A percentile compares a stretch with the other conserved stretches of the same genome.
phyloP scores from a whole-genome alignment of 2,888 invertebrate genomes.

The Parnassius mnemosyne region DNA sequence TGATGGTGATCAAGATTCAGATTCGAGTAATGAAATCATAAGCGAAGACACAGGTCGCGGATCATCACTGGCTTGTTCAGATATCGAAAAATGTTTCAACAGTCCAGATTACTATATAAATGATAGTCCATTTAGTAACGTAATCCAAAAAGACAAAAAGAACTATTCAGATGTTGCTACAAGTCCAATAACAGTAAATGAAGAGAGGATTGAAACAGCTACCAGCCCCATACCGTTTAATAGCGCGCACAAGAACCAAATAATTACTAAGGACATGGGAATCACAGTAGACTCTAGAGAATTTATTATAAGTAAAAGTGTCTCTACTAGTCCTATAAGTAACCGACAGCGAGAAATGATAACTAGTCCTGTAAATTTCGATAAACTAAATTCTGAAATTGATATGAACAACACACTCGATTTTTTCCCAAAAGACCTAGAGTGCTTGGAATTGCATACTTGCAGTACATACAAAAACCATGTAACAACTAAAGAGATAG shows the following conservation, averaged over 20 bases:
- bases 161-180: slow-evolving; percentile 34
- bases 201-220: slow-evolving; percentile 27
- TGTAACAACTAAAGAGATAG: background rate
- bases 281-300: background rate
- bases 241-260: background rate
- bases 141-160: slow-evolving; percentile 33
- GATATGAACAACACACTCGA: no score
- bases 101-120: slow-evolving; percentile 56
- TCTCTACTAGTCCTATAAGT: slow-evolving; percentile 7
- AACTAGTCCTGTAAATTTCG: slow-evolving; percentile 27
- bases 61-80: slow-evolving; percentile 63
- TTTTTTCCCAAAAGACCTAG: no score
- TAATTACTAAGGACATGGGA: slow-evolving; percentile 1
- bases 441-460: no score
- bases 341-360: slow-evolving; percentile 3
- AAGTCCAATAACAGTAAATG: slow-evolving; percentile 36
- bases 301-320: slow-evolving; percentile 1
- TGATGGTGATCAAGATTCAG: slow-evolving; percentile 37
- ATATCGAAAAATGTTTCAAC: slow-evolving; percentile 55
- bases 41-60: slow-evolving; percentile 69
- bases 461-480: no score
- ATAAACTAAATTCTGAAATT: no score
- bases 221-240: slow-evolving; percentile 16
- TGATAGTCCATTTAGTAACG: slow-evolving; percentile 33
- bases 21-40: slow-evolving; percentile 44